Evolutionary conservation across 2,888 invertebrate genomes (phyloP), one percentile per base, ranked within the genome.

Genomic region (Microctonus brassicae): DNA sequence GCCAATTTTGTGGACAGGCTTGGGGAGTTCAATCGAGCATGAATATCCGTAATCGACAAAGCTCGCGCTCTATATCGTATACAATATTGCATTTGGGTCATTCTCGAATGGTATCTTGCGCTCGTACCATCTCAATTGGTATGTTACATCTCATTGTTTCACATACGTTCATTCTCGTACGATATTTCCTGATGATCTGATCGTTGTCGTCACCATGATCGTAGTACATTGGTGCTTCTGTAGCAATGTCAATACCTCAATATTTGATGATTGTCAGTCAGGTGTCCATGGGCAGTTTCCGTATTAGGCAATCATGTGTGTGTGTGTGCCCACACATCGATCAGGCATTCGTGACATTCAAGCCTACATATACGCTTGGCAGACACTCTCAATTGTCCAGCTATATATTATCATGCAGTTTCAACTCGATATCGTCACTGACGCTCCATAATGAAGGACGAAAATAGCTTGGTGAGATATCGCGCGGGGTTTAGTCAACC

Each of bases 41-140:
- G 60, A 67, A 67, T 67, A 13, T 42, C 42, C 42, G 60, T 67
- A 67, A 67, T 67, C 60, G 67, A 67, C 67, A 58, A 58, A 42
- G 39, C 47, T 58, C 57, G 20, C 33, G 33, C 22, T 20, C 34
- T 13, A 26, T 42, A 42, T 10, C 3, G 13, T 26, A n/a, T 57
- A 57, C 53, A 47, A 22, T 33, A 57, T 39, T 69, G 69, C 62
- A 69, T 69, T 69, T 61, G 52, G 68, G 68, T 69, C 68, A 69
- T 61, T 47, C 53, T 39, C 36, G 7, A 33, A 47, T 22, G 34
- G 36, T 69, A 58, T 60, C 47, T 60, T 29, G 39, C 17, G n/a
- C 42, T 60, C 33, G 26, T 29, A n/a, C 57, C 57, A 42, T 67
- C 36, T 26, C 66, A 36, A 67, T 58, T 67, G 66, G 58, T 52